These are phyloP conservation scores for Anoplopoma fimbria DNA, from an alignment of 2,113 vertebrate genomes.

Conservation along the genomic window DNA sequence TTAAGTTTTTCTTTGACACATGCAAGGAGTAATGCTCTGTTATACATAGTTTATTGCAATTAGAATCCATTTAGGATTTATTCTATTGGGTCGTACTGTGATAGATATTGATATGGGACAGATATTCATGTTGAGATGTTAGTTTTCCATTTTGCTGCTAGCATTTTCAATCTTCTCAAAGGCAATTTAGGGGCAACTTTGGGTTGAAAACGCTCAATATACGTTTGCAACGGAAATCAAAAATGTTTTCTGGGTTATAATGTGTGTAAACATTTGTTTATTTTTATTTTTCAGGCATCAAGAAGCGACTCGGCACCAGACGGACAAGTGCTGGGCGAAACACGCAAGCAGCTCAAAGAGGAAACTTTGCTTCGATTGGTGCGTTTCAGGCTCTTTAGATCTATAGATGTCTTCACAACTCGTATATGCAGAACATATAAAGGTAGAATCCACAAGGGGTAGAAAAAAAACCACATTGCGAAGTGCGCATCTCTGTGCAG, in stretches of 20 bases:
- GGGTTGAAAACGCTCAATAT: background rate
- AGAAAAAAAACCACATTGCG: too few species aligned
- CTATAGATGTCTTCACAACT: background rate
- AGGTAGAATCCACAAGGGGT: background rate
- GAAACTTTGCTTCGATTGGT: conserved; percentile 96
- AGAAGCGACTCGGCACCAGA: conserved; percentile 85
- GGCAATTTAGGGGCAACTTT: background rate
- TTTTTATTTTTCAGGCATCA: conserved; percentile 52
- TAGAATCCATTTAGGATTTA: background rate
- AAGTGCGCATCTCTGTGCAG: conserved; percentile 72
- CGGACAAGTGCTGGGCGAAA: conserved; percentile 89
- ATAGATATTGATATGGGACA: background rate
- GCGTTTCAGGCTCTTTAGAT: conserved; percentile 54
- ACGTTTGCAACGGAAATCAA: background rate
- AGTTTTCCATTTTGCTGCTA: too few species aligned
- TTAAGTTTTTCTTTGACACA: too few species aligned
- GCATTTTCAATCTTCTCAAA: too few species aligned
- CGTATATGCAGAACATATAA: too few species aligned
- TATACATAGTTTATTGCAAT: background rate
- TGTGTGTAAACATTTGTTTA: background rate
- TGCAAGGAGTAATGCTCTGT: too few species aligned
- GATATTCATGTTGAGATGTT: background rate
- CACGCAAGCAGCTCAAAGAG: conserved; percentile 96
- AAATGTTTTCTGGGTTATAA: background rate
- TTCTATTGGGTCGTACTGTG: background rate